A percentile compares a stretch with the other conserved stretches of the same genome.
These are phyloP conservation scores for Spatulosminthurus flaviceps DNA, from an alignment of 2,888 invertebrate species.

Conservation along the genomic window DNA sequence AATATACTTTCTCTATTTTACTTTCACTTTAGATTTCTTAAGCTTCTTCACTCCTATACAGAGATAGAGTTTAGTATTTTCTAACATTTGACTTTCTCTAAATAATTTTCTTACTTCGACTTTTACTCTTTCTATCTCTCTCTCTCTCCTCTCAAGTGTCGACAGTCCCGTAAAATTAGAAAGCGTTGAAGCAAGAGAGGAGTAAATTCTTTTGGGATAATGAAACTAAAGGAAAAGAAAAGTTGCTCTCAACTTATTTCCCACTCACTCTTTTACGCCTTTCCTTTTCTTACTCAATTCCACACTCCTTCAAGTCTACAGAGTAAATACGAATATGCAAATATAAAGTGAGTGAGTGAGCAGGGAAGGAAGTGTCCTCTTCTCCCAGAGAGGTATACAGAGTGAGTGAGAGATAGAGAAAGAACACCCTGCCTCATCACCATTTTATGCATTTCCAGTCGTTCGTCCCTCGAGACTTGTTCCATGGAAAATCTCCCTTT, in stretches of 20 bases:
- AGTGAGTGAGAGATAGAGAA: slow-evolving; percentile 3
- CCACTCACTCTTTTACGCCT: not conserved
- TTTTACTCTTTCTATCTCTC: not conserved
- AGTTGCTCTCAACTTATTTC: too few species aligned
- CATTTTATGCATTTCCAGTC: slow-evolving; percentile 39
- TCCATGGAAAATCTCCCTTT: not conserved
- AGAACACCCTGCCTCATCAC: not conserved
- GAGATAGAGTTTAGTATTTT: too few species aligned
- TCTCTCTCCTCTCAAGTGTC: not conserved
- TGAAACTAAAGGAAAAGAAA: too few species aligned
- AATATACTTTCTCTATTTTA: too few species aligned
- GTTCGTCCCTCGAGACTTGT: slow-evolving; percentile 16
- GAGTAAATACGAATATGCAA: slow-evolving; percentile 29
- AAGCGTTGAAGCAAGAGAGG: not conserved
- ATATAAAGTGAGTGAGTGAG: slow-evolving; percentile 28
- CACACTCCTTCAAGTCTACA: too few species aligned
- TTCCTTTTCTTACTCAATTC: too few species aligned
- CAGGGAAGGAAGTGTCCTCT: slow-evolving; percentile 2
- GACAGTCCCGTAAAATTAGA: too few species aligned
- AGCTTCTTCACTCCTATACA: too few species aligned
- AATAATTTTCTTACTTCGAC: not conserved
- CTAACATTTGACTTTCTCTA: too few species aligned
- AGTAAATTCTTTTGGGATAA: too few species aligned
- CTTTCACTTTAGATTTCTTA: too few species aligned
- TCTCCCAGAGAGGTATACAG: too few species aligned